Conservation (phyloP, 2,113 vertebrate genomes). For the Microtus richardsoni region DNA sequence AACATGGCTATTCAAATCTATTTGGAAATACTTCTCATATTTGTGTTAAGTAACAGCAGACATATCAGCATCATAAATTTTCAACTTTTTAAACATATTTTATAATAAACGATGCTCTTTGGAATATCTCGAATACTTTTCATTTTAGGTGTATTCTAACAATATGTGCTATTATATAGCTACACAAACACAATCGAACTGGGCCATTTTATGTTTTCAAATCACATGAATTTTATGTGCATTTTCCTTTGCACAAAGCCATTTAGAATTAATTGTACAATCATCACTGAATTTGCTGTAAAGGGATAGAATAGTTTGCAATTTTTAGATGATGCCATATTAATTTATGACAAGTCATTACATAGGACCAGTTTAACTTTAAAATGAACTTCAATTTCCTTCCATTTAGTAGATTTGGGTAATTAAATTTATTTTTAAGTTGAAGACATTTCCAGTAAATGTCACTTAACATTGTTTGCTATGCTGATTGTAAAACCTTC, state of each 20-base stretch:
- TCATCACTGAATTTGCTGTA: background rate
- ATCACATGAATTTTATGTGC: background rate
- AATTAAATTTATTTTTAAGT: background rate
- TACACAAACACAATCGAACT: background rate
- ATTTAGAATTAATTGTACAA: slow-evolving; percentile 6
- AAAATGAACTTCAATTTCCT: background rate
- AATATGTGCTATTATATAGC: background rate
- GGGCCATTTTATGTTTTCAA: background rate
- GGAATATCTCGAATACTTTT: background rate
- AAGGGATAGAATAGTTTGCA: background rate
- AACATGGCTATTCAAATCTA: background rate
- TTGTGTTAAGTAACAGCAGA: background rate
- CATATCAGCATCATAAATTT: background rate
- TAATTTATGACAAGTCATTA: background rate
- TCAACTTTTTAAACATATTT: background rate
- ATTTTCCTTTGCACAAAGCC: background rate
- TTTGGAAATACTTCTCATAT: background rate
- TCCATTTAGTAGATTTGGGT: background rate
- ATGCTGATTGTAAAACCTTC: background rate
- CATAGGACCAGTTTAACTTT: background rate
- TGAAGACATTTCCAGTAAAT: background rate
- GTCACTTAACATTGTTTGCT: background rate
- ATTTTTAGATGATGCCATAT: background rate
- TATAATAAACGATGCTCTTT: background rate
- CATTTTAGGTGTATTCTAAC: background rate